Percentiles rank a stretch among this genome's conserved stretches.
Conservation (phyloP, 2,113 vertebrate genomes). For the Drymodes brunneopygia region DNA sequence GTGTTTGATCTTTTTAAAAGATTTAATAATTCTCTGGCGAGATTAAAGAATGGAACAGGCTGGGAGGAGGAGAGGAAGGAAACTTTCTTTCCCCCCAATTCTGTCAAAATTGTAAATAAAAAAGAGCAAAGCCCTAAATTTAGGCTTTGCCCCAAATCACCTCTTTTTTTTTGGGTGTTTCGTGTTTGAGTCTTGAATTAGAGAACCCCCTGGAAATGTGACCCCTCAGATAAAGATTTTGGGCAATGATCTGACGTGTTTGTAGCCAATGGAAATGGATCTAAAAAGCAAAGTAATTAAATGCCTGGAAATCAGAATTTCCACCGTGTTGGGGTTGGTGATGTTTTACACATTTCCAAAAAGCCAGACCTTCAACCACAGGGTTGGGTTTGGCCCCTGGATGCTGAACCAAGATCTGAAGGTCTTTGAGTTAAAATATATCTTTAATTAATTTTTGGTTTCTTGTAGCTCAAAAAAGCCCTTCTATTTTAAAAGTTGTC, state of each 20-base stretch:
- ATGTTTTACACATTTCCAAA: background rate
- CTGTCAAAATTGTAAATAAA: slow-evolving; percentile 66
- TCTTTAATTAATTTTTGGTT: background rate
- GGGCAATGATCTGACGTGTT: background rate
- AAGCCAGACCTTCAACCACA: background rate
- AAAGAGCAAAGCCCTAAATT: background rate
- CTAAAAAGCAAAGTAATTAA: background rate
- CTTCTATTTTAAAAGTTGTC: fast-evolving
- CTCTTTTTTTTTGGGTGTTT: background rate
- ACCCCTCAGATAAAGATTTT: background rate
- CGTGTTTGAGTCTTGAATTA: background rate
- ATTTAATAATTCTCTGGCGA: slow-evolving; percentile 71
- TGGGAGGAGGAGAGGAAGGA: slow-evolving; percentile 40
- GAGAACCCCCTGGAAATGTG: background rate
- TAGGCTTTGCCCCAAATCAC: background rate
- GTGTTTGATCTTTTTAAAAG: slow-evolving; percentile 69
- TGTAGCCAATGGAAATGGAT: background rate
- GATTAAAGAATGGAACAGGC: slow-evolving; percentile 58
- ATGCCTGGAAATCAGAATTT: background rate
- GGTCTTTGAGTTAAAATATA: background rate
- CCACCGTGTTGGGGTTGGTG: fast-evolving
- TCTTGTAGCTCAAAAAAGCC: background rate
- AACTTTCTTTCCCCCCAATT: slow-evolving; percentile 40
- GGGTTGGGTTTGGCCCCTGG: background rate
- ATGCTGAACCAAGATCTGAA: background rate